Evolutionary conservation across 2,888 invertebrate species (phyloP).

Genomic region (Melangyna quadrimaculata): DNA sequence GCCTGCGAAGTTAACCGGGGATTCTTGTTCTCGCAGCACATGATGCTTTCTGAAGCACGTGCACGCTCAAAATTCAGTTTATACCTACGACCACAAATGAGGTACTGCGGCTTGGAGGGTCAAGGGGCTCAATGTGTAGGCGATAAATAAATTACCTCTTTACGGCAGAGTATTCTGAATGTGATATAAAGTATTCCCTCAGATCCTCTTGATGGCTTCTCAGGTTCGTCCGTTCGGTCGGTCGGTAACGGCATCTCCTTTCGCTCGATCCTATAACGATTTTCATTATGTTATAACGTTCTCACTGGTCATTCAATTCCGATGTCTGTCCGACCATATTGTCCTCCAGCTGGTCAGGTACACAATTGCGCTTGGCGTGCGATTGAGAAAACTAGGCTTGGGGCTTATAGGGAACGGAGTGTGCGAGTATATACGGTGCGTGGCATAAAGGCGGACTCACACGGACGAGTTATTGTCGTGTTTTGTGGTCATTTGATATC

Average conservation of each 20-base stretch:
- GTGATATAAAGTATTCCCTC: constrained; percentile 51
- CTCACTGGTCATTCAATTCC: constrained; percentile 62
- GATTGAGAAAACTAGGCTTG: constrained; percentile 1
- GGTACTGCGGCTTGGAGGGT: neutral
- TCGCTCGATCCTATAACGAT: constrained; percentile 39
- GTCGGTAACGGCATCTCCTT: constrained; percentile 68
- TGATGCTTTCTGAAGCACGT: constrained; percentile 38
- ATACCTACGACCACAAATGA: neutral
- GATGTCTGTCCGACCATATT: constrained; percentile 61
- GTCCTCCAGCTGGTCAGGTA: constrained; percentile 58
- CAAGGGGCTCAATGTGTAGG: constrained; percentile 58
- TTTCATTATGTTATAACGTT: constrained; percentile 70
- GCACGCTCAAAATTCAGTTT: constrained; percentile 33
- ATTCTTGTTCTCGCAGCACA: neutral
- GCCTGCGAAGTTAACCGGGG: constrained; percentile 27
- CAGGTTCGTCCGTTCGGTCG: neutral
- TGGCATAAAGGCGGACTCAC: constrained; percentile 37
- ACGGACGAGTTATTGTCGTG: constrained; percentile 69
- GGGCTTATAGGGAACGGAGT: neutral
- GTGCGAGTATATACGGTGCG: constrained; percentile 7
- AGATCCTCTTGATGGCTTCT: neutral
- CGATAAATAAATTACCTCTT: constrained; percentile 70
- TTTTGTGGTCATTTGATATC: constrained; percentile 70
- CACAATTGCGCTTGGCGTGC: constrained; percentile 58
- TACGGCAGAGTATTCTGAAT: constrained; percentile 51